A percentile compares a stretch with the other conserved stretches of the same genome.
Conservation (phyloP, 2,888 invertebrate species). For the Drosophila aldrichi region DNA sequence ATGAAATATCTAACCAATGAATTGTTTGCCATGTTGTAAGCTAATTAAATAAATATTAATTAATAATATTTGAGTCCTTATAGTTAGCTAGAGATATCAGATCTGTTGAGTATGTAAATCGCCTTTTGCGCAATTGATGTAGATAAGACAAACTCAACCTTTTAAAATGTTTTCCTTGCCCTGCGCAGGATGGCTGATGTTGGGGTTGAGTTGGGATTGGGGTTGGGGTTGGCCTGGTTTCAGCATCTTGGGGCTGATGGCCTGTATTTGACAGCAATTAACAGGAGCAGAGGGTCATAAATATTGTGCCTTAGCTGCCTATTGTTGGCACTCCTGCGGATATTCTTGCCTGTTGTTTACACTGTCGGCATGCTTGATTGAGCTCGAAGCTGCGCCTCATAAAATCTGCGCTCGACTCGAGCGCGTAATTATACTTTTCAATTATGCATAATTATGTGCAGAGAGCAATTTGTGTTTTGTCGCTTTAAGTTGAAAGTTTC, state of each 20-base stretch:
- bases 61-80: neutral
- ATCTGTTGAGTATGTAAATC: neutral
- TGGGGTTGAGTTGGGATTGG: neutral
- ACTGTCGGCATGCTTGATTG: slow-evolving; percentile 54
- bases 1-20: too few species aligned
- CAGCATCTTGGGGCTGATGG: slow-evolving; percentile 12
- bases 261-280: slow-evolving; percentile 63
- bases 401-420: slow-evolving; percentile 47
- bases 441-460: slow-evolving; percentile 77
- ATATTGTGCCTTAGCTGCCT: slow-evolving; percentile 44
- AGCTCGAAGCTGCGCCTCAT: slow-evolving; percentile 67
- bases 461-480: slow-evolving; percentile 62
- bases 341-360: slow-evolving; percentile 24
- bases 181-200: neutral
- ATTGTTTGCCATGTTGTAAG: too few species aligned
- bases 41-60: neutral
- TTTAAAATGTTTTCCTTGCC: neutral
- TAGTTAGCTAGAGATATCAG: neutral
- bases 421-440: slow-evolving; percentile 74
- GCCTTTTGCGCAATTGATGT: neutral
- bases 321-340: slow-evolving; percentile 4
- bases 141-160: neutral
- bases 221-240: slow-evolving; percentile 7
- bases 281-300: slow-evolving; percentile 61
- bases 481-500: slow-evolving; percentile 73